Percentiles rank a stretch among this genome's conserved stretches.
These are phyloP conservation scores for Hyla sarda DNA, from an alignment of 2,113 vertebrate species.

Conservation along the genomic window DNA sequence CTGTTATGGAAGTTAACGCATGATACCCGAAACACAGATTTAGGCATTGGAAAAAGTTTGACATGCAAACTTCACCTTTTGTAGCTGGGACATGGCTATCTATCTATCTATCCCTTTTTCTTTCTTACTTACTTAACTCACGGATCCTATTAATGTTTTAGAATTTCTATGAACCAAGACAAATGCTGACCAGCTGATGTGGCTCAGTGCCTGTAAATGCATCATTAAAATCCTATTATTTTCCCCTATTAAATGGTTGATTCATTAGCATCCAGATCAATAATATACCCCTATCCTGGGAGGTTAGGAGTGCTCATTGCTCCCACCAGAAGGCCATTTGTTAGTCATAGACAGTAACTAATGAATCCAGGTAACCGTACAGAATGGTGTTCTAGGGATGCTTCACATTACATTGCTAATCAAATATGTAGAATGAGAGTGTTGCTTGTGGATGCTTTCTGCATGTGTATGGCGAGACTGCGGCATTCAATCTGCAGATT, in stretches of 20 bases:
- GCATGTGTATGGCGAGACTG: no score
- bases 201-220: neutral
- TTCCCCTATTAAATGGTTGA: neutral
- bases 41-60: no score
- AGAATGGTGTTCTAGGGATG: neutral
- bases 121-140: neutral
- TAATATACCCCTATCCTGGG: neutral
- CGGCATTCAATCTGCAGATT: no score
- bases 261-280: constrained; percentile 14
- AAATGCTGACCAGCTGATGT: neutral
- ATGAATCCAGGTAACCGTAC: neutral
- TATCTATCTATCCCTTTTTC: neutral
- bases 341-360: neutral
- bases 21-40: no score
- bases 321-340: neutral
- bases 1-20: no score
- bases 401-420: neutral
- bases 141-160: neutral
- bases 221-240: neutral
- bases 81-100: no score
- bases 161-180: neutral
- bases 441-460: neutral
- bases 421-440: no score
- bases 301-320: neutral
- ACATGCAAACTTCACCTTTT: no score